Evolutionary conservation across 1,140 invertebrate genomes (phyloP), one percentile per base, ranked within the genome.

Genomic region (Olivierus martensii): DNA sequence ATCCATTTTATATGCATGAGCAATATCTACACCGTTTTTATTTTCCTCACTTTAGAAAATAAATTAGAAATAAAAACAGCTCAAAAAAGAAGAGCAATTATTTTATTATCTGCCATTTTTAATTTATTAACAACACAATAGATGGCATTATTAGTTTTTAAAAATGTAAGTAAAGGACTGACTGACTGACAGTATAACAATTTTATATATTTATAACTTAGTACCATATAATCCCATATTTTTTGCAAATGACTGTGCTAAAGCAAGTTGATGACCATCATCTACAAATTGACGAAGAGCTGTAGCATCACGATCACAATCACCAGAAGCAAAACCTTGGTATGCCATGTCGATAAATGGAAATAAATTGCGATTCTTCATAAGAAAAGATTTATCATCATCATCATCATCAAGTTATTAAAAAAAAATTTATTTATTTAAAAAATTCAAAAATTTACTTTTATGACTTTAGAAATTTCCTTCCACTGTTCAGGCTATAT

Each of bases 311-410:
- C 76, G 82, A 54, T 83, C 80, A 41, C 88, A 79, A 70, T 90
- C 80, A 57, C 95, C 85, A 73, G 71, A 73, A 61, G 79, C 74
- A 75, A 95, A 96, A 14, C 94, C 94, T 76, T 99, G 96, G 75
- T 99, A 99, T 21, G 96, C 96, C 86, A 96, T 95, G 72, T 99
- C 96, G 69, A 99, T 96, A 74, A 88, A 99, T n/a, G 92, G 89
- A 65, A 89, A 94, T 3, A 98, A 71, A 49, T 93, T 83, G 17
- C 70, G 66, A 46, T 68, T 61, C 62, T 72, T 36, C 6, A 54
- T 39, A 44, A 47, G 15, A 12, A 48, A 49, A 38, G 34, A 28
- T 28, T 36, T 17, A 12, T 22, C 21, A 56, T 72, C 79, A 46
- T 82, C 76, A 66, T 91, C 10, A 18, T 3, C 6, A 10, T 14